Percentiles rank a stretch among this genome's conserved stretches.
phyloP scores from a whole-genome alignment of 2,888 invertebrate genomes.

The Lochmaea crataegi region DNA sequence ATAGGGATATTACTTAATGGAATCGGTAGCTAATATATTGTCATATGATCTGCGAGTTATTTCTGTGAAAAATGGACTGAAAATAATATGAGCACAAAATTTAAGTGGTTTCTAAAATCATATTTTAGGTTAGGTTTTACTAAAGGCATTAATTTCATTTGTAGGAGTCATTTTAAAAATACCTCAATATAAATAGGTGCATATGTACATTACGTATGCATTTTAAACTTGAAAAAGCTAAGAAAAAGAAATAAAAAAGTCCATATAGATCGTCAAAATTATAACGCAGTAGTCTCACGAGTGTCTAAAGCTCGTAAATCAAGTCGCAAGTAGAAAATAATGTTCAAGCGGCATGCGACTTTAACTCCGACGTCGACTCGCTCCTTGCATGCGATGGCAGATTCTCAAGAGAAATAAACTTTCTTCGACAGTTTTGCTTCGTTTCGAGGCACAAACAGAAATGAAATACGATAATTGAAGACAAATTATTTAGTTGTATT shows the following conservation, averaged over 20 bases:
- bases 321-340: constrained; percentile 34
- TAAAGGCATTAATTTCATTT: too few species aligned
- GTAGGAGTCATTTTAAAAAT: too few species aligned
- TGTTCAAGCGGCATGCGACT: constrained; percentile 36
- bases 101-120: too few species aligned
- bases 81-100: too few species aligned
- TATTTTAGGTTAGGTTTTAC: too few species aligned
- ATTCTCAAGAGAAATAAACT: constrained; percentile 37
- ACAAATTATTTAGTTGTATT: constrained; percentile 19
- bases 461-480: constrained; percentile 20
- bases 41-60: too few species aligned
- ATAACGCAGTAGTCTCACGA: constrained; percentile 34
- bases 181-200: too few species aligned
- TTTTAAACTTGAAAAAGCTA: too few species aligned
- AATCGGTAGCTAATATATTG: too few species aligned
- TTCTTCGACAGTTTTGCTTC: constrained; percentile 32
- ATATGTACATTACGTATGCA: too few species aligned
- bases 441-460: constrained; percentile 8
- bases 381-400: constrained; percentile 31
- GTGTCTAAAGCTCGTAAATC: constrained; percentile 36
- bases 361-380: constrained; percentile 9
- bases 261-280: constrained; percentile 29
- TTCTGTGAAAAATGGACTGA: too few species aligned
- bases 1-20: too few species aligned
- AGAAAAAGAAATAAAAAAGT: constrained; percentile 2